Percentiles rank a stretch among this genome's conserved stretches.
Evolutionary conservation across 1,140 invertebrate genomes (phyloP).

Genomic region (Coelopa frigida): DNA sequence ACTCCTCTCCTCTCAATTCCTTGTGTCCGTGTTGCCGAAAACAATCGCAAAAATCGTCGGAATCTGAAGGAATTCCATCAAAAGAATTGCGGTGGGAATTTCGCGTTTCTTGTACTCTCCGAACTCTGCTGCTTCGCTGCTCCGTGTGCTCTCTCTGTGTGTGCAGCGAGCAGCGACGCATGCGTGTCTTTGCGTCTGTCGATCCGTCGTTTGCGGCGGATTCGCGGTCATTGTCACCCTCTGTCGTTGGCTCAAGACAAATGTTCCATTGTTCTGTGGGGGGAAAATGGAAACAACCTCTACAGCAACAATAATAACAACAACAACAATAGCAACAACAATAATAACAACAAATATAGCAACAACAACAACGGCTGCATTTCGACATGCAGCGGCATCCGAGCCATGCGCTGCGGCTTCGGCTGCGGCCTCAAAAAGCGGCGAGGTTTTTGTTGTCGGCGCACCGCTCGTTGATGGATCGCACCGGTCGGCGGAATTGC

Average conservation of each 20-base stretch:
- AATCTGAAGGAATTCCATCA: conserved; percentile 17
- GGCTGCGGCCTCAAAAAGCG: too few species aligned
- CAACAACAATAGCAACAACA: background rate
- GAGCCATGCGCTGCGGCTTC: too few species aligned
- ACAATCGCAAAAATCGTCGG: conserved; percentile 8
- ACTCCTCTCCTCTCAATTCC: background rate
- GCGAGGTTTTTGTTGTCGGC: too few species aligned
- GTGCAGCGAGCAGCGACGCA: conserved; percentile 7
- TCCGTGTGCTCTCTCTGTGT: conserved; percentile 1
- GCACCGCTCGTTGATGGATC: too few species aligned
- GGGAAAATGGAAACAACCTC: conserved; percentile 12
- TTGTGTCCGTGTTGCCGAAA: background rate
- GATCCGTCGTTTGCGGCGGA: background rate
- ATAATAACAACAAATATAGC: too few species aligned
- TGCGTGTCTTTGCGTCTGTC: background rate
- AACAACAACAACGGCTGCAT: too few species aligned
- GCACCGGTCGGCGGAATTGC: too few species aligned
- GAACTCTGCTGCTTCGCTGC: background rate
- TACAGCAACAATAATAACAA: conserved; percentile 2
- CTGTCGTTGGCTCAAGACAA: conserved; percentile 10
- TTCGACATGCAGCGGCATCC: too few species aligned
- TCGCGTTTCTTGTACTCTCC: conserved; percentile 8
- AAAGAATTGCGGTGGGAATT: conserved; percentile 18
- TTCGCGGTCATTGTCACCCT: conserved; percentile 15
- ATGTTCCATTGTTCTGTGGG: conserved; percentile 17